A percentile compares a stretch with the other conserved stretches of the same genome.
Conservation (phyloP, 2,113 vertebrate species). For the Alethe diademata region DNA sequence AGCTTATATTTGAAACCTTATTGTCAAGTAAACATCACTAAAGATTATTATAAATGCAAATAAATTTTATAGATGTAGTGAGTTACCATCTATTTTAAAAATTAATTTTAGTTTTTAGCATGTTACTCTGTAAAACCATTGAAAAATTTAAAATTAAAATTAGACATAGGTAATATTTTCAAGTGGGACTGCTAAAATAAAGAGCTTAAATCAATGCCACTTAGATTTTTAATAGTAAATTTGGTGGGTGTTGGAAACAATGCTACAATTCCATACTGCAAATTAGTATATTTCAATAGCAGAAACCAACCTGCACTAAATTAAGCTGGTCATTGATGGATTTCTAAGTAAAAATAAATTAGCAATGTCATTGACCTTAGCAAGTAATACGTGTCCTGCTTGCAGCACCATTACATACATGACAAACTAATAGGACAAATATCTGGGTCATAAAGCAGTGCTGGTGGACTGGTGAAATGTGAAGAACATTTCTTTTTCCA, state of each 20-base stretch:
- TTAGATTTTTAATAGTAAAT: not conserved
- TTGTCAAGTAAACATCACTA: not conserved
- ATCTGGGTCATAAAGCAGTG: conserved; percentile 16
- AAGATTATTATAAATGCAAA: not conserved
- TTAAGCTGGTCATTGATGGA: not conserved
- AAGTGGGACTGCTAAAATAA: not conserved
- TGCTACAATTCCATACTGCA: not conserved
- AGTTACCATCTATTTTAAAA: not conserved
- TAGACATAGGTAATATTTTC: not conserved
- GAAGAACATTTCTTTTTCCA: not conserved
- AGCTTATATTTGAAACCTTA: not conserved
- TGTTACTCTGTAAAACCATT: not conserved
- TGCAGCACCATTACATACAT: not conserved
- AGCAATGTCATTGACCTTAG: not conserved
- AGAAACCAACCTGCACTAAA: not conserved
- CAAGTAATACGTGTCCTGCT: not conserved
- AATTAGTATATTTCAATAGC: not conserved
- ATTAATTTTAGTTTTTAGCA: not conserved
- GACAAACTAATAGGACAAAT: not conserved
- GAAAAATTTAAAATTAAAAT: not conserved
- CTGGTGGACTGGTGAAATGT: not conserved
- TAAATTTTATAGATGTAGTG: not conserved
- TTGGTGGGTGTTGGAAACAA: not conserved
- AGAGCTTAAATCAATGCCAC: not conserved
- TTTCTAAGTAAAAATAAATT: conserved; percentile 21